Conservation (phyloP, 64 coral and sea anemone genomes). For the Stichodactyla mertensii region DNA sequence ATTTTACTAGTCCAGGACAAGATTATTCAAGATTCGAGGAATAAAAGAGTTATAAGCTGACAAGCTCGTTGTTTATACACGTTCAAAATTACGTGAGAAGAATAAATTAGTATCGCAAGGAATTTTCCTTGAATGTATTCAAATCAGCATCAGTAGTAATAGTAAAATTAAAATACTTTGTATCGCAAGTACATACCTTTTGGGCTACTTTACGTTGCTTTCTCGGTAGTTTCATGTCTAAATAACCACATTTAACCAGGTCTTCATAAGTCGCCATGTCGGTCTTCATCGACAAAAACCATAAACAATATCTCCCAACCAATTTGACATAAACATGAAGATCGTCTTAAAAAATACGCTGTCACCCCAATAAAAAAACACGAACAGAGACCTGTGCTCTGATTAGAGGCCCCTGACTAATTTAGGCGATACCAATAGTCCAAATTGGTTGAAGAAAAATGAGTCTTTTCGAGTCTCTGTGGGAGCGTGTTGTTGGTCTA, state of each 20-base stretch:
- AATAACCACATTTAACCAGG: conserved; percentile 87
- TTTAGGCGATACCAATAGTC: not conserved
- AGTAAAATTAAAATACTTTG: not conserved
- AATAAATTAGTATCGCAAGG: not conserved
- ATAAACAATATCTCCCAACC: not conserved
- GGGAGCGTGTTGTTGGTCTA: conserved; percentile 4
- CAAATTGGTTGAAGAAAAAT: not conserved
- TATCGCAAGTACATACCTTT: conserved; percentile 40
- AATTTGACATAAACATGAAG: not conserved
- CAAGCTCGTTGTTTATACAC: not conserved
- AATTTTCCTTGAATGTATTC: not conserved
- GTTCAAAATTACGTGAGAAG: not conserved
- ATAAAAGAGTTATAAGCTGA: not conserved
- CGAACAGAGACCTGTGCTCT: not conserved
- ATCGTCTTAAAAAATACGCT: not conserved
- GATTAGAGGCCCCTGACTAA: not conserved
- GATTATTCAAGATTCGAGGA: not conserved
- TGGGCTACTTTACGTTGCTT: conserved; percentile 82
- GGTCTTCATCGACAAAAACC: conserved; percentile 10
- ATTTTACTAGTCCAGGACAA: not conserved
- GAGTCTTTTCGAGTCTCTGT: not conserved
- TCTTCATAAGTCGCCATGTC: conserved; percentile 83
- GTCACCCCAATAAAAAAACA: not conserved
- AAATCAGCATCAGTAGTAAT: not conserved
- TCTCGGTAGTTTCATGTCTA: conserved; percentile 87